phyloP scores from a whole-genome alignment of 92 coral and sea anemone genomes.

The Zoanthus sansibaricus region DNA sequence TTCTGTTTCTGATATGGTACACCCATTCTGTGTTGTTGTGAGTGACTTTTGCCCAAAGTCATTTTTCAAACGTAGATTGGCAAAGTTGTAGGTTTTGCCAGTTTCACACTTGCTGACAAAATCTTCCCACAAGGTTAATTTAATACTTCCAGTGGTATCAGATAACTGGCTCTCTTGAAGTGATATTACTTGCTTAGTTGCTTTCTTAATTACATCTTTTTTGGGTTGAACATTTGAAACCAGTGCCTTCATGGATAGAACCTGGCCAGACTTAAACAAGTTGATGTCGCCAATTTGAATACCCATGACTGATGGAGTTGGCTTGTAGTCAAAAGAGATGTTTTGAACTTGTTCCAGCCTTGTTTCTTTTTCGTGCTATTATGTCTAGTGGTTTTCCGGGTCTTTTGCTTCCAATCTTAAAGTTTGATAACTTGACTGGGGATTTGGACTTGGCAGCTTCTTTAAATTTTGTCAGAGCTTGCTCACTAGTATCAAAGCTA shows the following conservation, averaged over 20 bases:
- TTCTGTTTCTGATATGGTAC: conserved; percentile 28
- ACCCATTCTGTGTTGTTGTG: conserved; percentile 29
- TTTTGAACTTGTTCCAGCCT: conserved; percentile 6
- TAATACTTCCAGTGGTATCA: too few species aligned
- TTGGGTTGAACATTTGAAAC: conserved; percentile 36
- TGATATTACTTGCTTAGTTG: conserved; percentile 28
- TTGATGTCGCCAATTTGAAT: conserved; percentile 34
- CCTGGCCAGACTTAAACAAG: conserved; percentile 20
- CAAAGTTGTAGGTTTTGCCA: conserved; percentile 17
- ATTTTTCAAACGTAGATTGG: conserved; percentile 35
- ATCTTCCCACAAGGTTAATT: too few species aligned
- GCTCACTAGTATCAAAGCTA: conserved; percentile 48
- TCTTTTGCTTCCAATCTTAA: conserved; percentile 42
- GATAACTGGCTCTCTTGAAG: conserved; percentile 43
- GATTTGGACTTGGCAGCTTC: conserved; percentile 52
- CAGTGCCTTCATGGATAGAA: conserved; percentile 39
- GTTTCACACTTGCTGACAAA: too few species aligned
- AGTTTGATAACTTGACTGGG: conserved; percentile 53
- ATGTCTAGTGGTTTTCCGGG: conserved; percentile 34
- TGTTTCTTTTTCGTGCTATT: conserved; percentile 35
- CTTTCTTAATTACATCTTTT: conserved; percentile 35
- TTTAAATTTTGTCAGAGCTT: conserved; percentile 28
- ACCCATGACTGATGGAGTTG: conserved; percentile 7
- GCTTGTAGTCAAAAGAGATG: conserved; percentile 29
- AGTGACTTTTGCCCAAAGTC: conserved; percentile 6